These are phyloP conservation scores for Phengaris arion DNA, from an alignment of 2,888 invertebrate genomes.

Conservation along the genomic window DNA sequence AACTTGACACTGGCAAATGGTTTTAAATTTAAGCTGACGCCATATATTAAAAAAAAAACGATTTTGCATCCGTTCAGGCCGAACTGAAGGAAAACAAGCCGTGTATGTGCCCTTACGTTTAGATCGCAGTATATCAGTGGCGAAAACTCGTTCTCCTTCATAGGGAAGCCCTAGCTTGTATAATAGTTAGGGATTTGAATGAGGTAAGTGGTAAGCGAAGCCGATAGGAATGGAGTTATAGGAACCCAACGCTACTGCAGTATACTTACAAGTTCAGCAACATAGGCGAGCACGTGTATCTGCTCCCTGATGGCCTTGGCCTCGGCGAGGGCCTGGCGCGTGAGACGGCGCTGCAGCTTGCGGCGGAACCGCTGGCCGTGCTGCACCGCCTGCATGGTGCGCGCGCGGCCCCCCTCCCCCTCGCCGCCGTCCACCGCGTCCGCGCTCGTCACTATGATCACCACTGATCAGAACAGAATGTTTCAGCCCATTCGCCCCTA, in stretches of 20 bases:
- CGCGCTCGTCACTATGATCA: constrained; percentile 69
- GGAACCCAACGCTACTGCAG: not conserved
- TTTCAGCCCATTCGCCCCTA: constrained; percentile 1
- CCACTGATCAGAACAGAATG: constrained; percentile 49
- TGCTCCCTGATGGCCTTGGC: constrained; percentile 90
- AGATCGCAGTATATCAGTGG: too few relatives aligned
- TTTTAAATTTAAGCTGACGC: too few relatives aligned
- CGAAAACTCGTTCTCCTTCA: too few relatives aligned
- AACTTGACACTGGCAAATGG: too few relatives aligned
- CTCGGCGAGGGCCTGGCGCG: constrained; percentile 87
- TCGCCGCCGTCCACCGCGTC: constrained; percentile 52
- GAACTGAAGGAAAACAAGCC: too few relatives aligned
- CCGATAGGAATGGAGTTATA: too few relatives aligned
- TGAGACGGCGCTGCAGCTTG: constrained; percentile 87
- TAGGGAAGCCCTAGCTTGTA: too few relatives aligned
- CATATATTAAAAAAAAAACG: too few relatives aligned
- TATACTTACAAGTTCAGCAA: constrained; percentile 85
- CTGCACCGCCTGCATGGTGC: constrained; percentile 87
- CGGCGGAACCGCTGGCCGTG: constrained; percentile 87
- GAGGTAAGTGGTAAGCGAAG: too few relatives aligned
- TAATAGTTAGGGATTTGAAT: too few relatives aligned
- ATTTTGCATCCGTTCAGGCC: too few relatives aligned
- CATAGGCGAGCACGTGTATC: constrained; percentile 87
- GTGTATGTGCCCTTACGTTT: too few relatives aligned
- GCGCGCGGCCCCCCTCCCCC: constrained; percentile 66